Evolutionary conservation across 1,140 invertebrate genomes (phyloP).

Genomic region (Drosophila ogumai): DNA sequence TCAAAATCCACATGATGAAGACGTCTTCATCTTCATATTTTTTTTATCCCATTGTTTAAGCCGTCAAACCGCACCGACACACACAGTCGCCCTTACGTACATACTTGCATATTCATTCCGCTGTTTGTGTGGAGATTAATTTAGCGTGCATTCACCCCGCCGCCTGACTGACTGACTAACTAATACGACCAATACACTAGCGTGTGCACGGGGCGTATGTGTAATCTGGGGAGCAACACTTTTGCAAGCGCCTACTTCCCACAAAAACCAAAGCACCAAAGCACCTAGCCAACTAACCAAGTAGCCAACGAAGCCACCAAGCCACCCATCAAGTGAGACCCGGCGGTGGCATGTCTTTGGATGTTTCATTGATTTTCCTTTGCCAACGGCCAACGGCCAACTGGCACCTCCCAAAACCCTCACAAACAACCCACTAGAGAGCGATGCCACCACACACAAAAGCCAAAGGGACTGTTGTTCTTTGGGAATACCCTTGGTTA

Average conservation of each 20-base stretch:
- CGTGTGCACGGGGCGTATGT: slow-evolving; percentile 55
- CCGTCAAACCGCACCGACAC: slow-evolving; percentile 23
- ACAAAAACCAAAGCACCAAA: slow-evolving; percentile 19
- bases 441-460: slow-evolving; percentile 21
- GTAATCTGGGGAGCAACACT: slow-evolving; percentile 55
- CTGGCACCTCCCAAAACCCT: slow-evolving; percentile 11
- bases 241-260: slow-evolving; percentile 58
- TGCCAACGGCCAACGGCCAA: slow-evolving; percentile 22
- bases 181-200: slow-evolving; percentile 34
- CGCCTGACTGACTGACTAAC: slow-evolving; percentile 47
- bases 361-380: slow-evolving; percentile 62
- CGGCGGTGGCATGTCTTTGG: slow-evolving; percentile 38
- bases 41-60: slow-evolving; percentile 43
- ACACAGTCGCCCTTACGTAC: neutral
- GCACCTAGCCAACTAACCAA: slow-evolving; percentile 22
- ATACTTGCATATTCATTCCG: slow-evolving; percentile 39
- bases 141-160: slow-evolving; percentile 73
- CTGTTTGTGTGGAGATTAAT: slow-evolving; percentile 55
- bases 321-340: slow-evolving; percentile 12
- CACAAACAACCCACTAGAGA: slow-evolving; percentile 10
- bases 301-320: slow-evolving; percentile 7
- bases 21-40: slow-evolving; percentile 23
- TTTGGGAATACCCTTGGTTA: slow-evolving; percentile 26
- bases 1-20: slow-evolving; percentile 1
- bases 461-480: slow-evolving; percentile 25